Evolutionary conservation across 2,113 vertebrate species (phyloP).

Genomic region (Rhinoderma darwinii): DNA sequence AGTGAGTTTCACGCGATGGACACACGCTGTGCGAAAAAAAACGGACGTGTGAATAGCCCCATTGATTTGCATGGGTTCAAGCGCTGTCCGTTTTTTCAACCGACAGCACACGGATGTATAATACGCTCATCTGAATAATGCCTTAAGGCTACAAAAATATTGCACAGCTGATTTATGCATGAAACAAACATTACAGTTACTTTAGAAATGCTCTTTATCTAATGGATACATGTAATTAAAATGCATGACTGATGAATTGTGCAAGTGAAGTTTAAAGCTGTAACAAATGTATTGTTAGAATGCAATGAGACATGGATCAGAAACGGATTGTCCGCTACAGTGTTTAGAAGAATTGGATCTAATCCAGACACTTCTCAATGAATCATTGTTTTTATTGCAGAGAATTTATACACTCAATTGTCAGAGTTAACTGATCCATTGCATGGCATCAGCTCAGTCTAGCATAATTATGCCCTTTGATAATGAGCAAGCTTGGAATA

Average conservation of each 20-base stretch:
- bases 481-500: constrained; percentile 32
- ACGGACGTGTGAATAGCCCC: too few relatives aligned
- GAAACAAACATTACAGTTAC: neutral
- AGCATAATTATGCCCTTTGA: constrained; percentile 31
- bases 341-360: constrained; percentile 39
- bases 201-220: neutral
- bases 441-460: constrained; percentile 25
- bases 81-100: too few relatives aligned
- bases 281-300: constrained; percentile 43
- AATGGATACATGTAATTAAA: neutral
- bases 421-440: constrained; percentile 54
- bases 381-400: constrained; percentile 58
- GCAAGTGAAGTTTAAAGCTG: neutral
- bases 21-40: too few relatives aligned
- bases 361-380: constrained; percentile 52
- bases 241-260: constrained; percentile 21
- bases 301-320: constrained; percentile 43
- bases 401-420: constrained; percentile 51
- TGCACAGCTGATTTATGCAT: neutral
- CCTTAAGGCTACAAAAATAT: neutral
- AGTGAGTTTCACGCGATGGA: too few relatives aligned
- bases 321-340: constrained; percentile 19
- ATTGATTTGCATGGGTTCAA: too few relatives aligned
- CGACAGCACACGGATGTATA: too few relatives aligned
- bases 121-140: too few relatives aligned